Evolutionary conservation across 2,113 vertebrate genomes (phyloP).

Genomic region (Alethe castanea): DNA sequence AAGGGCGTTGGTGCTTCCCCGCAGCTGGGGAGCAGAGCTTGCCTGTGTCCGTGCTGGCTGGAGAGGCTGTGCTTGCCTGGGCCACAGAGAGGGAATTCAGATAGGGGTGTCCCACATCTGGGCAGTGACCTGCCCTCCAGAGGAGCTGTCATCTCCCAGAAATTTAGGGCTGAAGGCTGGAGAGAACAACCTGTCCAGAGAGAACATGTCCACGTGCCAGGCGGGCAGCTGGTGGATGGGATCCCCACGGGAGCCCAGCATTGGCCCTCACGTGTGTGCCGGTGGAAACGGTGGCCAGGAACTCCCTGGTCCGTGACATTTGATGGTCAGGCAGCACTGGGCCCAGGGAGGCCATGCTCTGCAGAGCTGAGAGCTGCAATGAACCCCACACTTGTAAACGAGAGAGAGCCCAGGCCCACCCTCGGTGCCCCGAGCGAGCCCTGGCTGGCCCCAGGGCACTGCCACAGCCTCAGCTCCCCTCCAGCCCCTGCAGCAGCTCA

Average conservation of each 20-base stretch:
- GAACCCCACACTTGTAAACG: accelerated
- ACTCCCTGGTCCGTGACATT: accelerated
- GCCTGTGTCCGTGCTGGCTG: accelerated
- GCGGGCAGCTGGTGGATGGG: neutral
- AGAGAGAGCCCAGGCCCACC: neutral
- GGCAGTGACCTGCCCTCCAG: neutral
- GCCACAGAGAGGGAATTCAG: neutral
- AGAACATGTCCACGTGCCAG: accelerated
- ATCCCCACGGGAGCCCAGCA: neutral
- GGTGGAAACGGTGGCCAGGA: neutral
- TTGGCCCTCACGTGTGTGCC: neutral
- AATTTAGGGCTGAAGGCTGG: neutral
- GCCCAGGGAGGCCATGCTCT: accelerated
- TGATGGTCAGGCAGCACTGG: neutral
- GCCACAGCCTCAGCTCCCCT: neutral
- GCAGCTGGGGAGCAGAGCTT: neutral
- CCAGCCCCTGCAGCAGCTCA: neutral
- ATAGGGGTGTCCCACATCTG: neutral
- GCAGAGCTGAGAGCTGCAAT: accelerated
- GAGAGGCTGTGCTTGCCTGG: neutral
- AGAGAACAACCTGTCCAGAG: neutral
- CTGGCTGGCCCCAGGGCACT: neutral
- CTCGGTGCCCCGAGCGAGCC: neutral
- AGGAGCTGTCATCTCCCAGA: neutral
- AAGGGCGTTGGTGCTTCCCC: accelerated